Percentiles rank a stretch among this genome's conserved stretches.
Conservation (phyloP, 2,888 invertebrate genomes). For the Scaptomyza flava region DNA sequence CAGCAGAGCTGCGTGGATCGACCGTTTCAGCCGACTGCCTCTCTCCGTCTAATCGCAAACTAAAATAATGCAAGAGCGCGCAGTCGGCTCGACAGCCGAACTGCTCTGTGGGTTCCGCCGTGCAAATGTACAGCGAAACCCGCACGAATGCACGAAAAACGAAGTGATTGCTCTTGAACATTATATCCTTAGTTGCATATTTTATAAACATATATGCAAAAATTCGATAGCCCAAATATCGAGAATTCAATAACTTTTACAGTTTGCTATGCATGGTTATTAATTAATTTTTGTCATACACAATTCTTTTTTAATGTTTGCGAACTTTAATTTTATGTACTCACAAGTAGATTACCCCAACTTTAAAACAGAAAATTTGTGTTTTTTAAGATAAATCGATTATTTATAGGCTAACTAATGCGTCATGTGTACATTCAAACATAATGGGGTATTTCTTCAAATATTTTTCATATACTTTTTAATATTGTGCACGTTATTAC, state of each 20-base stretch:
- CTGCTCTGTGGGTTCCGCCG: no score
- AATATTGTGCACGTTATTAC: slow-evolving; percentile 25
- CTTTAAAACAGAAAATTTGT: not conserved
- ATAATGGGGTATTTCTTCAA: not conserved
- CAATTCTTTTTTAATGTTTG: not conserved
- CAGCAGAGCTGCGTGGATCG: no score
- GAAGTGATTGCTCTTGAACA: no score
- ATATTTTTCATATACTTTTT: not conserved
- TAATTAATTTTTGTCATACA: not conserved
- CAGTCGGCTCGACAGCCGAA: no score
- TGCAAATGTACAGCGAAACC: no score
- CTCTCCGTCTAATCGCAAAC: no score
- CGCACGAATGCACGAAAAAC: no score
- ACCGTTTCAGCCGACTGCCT: no score
- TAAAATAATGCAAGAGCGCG: no score
- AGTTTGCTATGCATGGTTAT: not conserved
- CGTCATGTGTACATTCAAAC: not conserved
- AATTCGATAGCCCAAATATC: not conserved
- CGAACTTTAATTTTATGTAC: not conserved
- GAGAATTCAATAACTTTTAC: not conserved
- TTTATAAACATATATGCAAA: not conserved
- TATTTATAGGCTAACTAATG: not conserved
- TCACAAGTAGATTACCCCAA: no score
- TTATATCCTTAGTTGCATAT: no score
- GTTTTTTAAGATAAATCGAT: not conserved